Conservation (phyloP, 1,140 invertebrate species). For the Orius insidiosus region DNA sequence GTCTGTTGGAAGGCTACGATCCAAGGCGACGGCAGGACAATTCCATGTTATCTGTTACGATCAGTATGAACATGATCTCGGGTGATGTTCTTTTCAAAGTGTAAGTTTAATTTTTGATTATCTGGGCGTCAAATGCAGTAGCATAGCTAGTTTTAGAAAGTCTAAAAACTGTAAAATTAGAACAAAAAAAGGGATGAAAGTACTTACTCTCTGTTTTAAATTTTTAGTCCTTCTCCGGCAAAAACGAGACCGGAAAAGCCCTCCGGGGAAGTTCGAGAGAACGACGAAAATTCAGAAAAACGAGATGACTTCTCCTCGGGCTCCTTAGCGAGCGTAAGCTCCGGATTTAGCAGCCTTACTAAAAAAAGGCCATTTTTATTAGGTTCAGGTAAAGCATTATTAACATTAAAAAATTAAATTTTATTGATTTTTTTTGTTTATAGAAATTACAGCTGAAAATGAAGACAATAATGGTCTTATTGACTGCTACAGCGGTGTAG, state of each 20-base stretch:
- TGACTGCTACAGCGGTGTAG: conserved; percentile 14
- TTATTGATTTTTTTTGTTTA: too few relatives aligned
- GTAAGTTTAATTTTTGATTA: conserved; percentile 38
- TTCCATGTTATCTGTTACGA: conserved; percentile 77
- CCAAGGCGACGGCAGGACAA: conserved; percentile 81
- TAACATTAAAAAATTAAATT: too few relatives aligned
- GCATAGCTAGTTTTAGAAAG: neutral
- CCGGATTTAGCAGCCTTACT: conserved; percentile 65
- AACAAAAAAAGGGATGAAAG: neutral
- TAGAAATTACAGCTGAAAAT: neutral
- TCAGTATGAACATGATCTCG: conserved; percentile 83
- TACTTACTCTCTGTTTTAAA: neutral
- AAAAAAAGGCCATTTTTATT: conserved; percentile 40
- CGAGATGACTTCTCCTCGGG: conserved; percentile 44
- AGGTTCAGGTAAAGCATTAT: too few relatives aligned
- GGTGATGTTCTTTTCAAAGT: conserved; percentile 96
- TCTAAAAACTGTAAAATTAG: neutral
- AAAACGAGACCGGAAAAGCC: conserved; percentile 23
- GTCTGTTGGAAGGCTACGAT: conserved; percentile 88
- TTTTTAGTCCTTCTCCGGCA: conserved; percentile 43
- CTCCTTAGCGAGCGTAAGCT: conserved; percentile 55
- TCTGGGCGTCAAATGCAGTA: neutral
- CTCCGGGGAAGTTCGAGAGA: neutral
- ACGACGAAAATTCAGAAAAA: conserved; percentile 19
- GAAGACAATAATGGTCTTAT: conserved; percentile 2